These are phyloP conservation scores for Ciona savignyi DNA, from an alignment of 23 tunicate genomes.

Conservation along the genomic window DNA sequence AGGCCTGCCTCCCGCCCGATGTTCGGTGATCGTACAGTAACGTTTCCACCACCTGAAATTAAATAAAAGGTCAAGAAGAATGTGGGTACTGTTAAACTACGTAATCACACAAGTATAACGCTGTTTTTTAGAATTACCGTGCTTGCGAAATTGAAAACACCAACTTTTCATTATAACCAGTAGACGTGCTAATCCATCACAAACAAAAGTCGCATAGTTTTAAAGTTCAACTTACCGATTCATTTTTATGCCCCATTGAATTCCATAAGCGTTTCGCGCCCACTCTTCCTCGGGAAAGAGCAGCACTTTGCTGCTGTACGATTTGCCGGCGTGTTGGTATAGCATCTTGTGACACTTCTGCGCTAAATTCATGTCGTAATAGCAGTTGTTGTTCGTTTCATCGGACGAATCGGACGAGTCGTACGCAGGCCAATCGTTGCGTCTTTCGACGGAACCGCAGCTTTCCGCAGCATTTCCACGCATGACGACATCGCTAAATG, in stretches of 20 bases:
- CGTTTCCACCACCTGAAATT: constrained; percentile 62
- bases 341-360: constrained; percentile 39
- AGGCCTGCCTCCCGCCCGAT: constrained; percentile 35
- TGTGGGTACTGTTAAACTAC: too few relatives aligned
- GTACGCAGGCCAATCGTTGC: background rate
- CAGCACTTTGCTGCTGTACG: constrained; percentile 24
- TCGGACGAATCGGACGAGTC: background rate
- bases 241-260: constrained; percentile 65
- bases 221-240: constrained; percentile 51
- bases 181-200: too few relatives aligned
- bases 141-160: too few relatives aligned
- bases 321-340: constrained; percentile 21
- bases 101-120: too few relatives aligned
- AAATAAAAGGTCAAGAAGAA: too few relatives aligned
- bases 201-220: too few relatives aligned
- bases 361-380: constrained; percentile 18
- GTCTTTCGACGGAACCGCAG: background rate
- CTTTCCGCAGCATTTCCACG: too few relatives aligned
- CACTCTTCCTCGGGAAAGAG: constrained; percentile 68
- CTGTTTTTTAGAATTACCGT: too few relatives aligned
- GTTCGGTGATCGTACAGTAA: constrained; percentile 53
- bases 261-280: constrained; percentile 56
- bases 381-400: constrained; percentile 10
- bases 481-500: too few relatives aligned
- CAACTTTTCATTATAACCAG: too few relatives aligned